Base-by-base conservation (phyloP, 2,797 vertebrate species). In the Sphenopsis melanotis region DNA sequence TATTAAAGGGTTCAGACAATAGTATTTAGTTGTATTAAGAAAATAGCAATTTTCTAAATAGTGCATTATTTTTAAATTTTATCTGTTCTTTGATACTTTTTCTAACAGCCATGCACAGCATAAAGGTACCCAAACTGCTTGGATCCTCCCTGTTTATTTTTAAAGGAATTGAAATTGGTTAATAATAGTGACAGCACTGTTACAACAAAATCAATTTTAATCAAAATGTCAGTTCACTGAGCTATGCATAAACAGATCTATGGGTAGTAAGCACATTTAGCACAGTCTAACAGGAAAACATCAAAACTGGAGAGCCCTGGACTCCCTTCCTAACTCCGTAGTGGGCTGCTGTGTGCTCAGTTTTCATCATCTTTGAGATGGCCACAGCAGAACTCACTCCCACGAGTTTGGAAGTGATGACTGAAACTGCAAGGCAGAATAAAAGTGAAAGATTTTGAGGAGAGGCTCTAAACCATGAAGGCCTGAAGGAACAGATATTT, bases 81-180 rank as follows among this genome's bases (percentile, higher is more conserved):
- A 12, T 66, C 20, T 50, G 6, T 75, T 72, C 30, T 69, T 75
- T 60, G 21, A 52, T 26, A 46, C 14, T 80, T 92, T 70, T 87
- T 29, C n/a, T 61, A 59, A 52, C 21, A 87, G 32, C 26, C 34
- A 12, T 29, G 36, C 26, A 60, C 15, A 56, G 44, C 53, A 60
- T 11, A 66, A 74, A 91, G 86, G 81, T 95, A 94, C 77, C 72
- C 65, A 46, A 53, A 29, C 50, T 65, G 36, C 41, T 91, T 87
- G 79, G 64, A 79, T 93, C 94, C 63, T 95, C 78, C 76, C 27
- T 70, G 46, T 76, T 50, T 88, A 36, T 53, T 87, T 96, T 96
- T 84, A 95, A 66, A 77, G 61, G 2, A 19, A 85, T 94, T 92
- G 55, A 87, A 88, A 83, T 22, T 37, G 24, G 30, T 92, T 75